Evolutionary conservation across 1,140 invertebrate genomes (phyloP), one percentile per base, ranked within the genome.

Genomic region (Drosophila serrata): DNA sequence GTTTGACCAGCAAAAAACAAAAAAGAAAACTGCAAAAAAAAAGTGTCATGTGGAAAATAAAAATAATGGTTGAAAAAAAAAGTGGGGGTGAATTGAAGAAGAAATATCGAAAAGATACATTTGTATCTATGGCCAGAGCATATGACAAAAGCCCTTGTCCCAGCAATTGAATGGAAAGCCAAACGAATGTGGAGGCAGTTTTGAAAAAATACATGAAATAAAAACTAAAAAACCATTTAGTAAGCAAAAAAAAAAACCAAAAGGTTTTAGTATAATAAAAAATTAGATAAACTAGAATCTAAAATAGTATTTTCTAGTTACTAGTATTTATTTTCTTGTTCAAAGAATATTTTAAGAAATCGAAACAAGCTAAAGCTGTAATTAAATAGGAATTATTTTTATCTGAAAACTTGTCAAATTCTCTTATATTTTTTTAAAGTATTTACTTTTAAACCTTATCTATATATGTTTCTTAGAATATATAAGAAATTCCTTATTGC

Each of bases 61-160:
- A 27, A 49, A 40, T 48, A 62, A 33, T 8, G 19, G 15, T 3
- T n/a, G n/a, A n/a, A 4, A 1, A 53, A 17, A 24, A 17, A 27
- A 6, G 53, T 27, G 27, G 39, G 39, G 35, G n/a, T 24, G 40
- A 59, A 48, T 72, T 58, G 64, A 35, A 29, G 42, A 70, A 49
- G 68, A 59, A 59, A 72, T 33, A 19, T 22, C 53, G 12, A 59
- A 59, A 59, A 42, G 68, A 72, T 72, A 72, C 51, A 59, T 72
- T 72, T 39, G 65, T 72, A 58, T 57, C 64, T 46, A 57, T 13
- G 42, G 40, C 1, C 22, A n/a, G 19, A 72, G 39, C 68, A 72
- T 72, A 59, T 72, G 68, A 72, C 68, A 72, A 59, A 72, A 35
- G 68, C 51, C 43, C 53, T 59, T 72, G 68, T 59, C 39, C 4